These are phyloP conservation scores for Rousettus leschenaultii DNA, from an alignment of 2,113 vertebrate genomes.

Conservation along the genomic window DNA sequence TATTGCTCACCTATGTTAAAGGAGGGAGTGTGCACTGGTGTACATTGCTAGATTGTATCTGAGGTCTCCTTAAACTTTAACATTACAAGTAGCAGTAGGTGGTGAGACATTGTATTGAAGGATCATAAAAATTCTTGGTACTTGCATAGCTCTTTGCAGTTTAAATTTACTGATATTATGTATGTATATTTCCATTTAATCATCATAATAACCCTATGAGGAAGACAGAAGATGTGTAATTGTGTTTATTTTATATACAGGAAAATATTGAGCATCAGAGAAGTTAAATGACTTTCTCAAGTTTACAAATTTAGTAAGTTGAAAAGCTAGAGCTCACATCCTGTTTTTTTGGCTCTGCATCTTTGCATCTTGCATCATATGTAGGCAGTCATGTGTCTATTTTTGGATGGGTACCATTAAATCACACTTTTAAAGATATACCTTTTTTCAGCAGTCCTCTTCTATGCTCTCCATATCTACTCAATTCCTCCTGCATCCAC, in stretches of 20 bases:
- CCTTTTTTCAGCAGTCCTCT: not conserved
- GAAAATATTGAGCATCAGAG: not conserved
- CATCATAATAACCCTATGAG: not conserved
- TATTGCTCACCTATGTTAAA: not conserved
- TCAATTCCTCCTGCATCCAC: not conserved
- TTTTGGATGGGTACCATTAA: not conserved
- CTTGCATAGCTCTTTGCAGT: not conserved
- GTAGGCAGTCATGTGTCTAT: not conserved
- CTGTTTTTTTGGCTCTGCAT: not conserved
- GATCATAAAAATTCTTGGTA: not conserved
- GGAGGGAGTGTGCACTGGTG: rapidly evolving
- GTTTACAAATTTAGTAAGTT: not conserved
- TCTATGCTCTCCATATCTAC: not conserved
- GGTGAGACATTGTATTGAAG: not conserved
- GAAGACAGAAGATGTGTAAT: not conserved
- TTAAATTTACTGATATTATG: not conserved
- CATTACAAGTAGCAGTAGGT: not conserved
- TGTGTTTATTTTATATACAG: not conserved
- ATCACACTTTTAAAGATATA: not conserved
- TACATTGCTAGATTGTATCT: not conserved
- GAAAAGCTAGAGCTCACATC: not conserved
- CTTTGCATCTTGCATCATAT: not conserved
- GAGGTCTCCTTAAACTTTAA: not conserved
- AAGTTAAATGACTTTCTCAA: conserved; percentile 25
- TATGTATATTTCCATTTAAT: not conserved